Evolutionary conservation across 2,113 vertebrate species (phyloP).

Genomic region (Cololabis saira): DNA sequence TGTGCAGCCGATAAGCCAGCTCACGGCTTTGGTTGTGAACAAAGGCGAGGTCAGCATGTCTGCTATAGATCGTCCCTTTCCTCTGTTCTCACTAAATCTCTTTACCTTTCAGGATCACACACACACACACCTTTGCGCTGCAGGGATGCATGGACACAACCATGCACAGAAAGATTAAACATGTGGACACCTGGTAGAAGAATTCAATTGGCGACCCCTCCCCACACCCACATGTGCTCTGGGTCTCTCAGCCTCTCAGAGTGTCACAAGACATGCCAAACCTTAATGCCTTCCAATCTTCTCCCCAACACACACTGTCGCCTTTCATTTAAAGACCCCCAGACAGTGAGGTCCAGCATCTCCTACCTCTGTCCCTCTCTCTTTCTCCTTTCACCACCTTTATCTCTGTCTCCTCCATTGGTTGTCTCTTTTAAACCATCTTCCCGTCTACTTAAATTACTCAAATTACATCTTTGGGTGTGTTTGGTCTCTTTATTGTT

Average conservation of each 20-base stretch:
- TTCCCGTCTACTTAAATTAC: constrained; percentile 52
- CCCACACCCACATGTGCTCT: constrained; percentile 25
- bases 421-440: constrained; percentile 53
- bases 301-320: constrained; percentile 77
- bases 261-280: constrained; percentile 75
- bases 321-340: constrained; percentile 74
- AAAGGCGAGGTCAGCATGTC: constrained; percentile 63
- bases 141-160: constrained; percentile 50
- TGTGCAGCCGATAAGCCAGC: constrained; percentile 63
- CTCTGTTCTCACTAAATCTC: constrained; percentile 68
- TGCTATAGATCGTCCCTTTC: constrained; percentile 55
- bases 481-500: constrained; percentile 24
- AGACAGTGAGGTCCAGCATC: constrained; percentile 68
- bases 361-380: constrained; percentile 38
- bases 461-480: constrained; percentile 33
- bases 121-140: constrained; percentile 33
- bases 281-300: constrained; percentile 79
- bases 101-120: constrained; percentile 51
- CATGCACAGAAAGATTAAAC: constrained; percentile 54
- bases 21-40: constrained; percentile 56
- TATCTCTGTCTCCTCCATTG: constrained; percentile 27
- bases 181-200: constrained; percentile 68
- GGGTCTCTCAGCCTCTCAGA: constrained; percentile 50
- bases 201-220: constrained; percentile 71
- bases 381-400: constrained; percentile 9